These are phyloP conservation scores for Pandion haliaetus DNA, from an alignment of 2,113 vertebrate genomes.

Conservation along the genomic window DNA sequence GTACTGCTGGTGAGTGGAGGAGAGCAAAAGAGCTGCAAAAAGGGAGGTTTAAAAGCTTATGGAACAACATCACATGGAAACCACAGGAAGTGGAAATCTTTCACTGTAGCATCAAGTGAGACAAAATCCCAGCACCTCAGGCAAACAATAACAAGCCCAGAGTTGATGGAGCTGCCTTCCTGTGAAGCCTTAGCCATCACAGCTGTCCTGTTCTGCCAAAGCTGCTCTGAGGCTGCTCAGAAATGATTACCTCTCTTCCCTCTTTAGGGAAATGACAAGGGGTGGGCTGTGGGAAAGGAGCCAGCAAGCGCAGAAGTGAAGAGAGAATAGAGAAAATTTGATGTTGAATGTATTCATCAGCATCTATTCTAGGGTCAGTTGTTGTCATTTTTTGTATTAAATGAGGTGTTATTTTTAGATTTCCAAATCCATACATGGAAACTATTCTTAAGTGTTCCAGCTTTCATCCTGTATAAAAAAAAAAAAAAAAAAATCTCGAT, in stretches of 20 bases:
- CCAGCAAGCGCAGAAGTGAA: neutral
- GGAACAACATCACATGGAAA: neutral
- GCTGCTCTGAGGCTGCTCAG: neutral
- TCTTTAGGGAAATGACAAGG: neutral
- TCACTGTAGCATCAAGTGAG: neutral
- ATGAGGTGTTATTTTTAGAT: slow-evolving; percentile 46
- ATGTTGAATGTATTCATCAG: slow-evolving; percentile 1
- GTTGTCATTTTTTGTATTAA: neutral
- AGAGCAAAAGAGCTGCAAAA: neutral
- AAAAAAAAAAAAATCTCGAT: neutral
- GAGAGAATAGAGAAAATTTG: slow-evolving; percentile 22
- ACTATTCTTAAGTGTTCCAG: slow-evolving; percentile 28
- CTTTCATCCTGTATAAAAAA: neutral
- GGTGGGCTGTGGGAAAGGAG: neutral
- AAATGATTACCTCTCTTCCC: neutral
- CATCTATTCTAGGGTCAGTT: slow-evolving; percentile 29
- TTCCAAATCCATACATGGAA: slow-evolving; percentile 18
- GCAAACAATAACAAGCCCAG: neutral
- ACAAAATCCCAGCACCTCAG: neutral
- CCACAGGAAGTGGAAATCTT: neutral
- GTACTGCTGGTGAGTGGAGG: neutral
- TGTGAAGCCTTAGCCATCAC: neutral
- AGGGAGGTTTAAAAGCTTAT: neutral
- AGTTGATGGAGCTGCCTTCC: neutral
- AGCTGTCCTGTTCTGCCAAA: neutral